Evolutionary conservation across 2,797 vertebrate genomes (phyloP), one percentile per base, ranked within the genome.

Genomic region (Crypturellus tataupa): DNA sequence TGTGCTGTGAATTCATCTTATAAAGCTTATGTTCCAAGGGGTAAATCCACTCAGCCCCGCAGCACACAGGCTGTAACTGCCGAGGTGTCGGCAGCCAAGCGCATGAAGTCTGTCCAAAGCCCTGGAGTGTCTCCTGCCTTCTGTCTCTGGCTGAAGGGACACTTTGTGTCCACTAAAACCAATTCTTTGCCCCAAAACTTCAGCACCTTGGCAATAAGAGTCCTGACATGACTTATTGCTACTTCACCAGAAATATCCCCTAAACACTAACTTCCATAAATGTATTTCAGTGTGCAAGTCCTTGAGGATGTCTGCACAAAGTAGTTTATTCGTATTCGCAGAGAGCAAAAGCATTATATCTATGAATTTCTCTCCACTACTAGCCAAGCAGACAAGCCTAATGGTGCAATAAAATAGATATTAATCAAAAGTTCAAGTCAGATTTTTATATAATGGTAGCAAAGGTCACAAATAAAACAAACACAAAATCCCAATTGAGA

Each of bases 321-420:
- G 31, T 51, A 79, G 37, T 94, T 83, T 91, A 90, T 91, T 94
- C 70, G n/a, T 76, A 88, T 88, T 91, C 78, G 65, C 49, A 91
- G 63, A 88, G 35, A 4, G 37, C n/a, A 35, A 84, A 94, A 80
- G 81, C 72, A 91, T 49, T 40, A 1, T 37, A 81, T 77, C 92
- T 96, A 63, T 88, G 85, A 86, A 59, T 94, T 81, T 93, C 35
- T 77, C 90, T 47, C 39, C 40, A 83, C n/a, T 93, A 83, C 47
- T 70, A 88, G 85, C 79, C 91, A 94, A 94, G 77, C 68, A 81
- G 87, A 86, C 70, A 90, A 88, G 68, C 42, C 84, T 94, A 93
- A 96, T 93, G 73, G 77, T 71, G 46, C 67, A 86, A 67, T 94
- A 93, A 94, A 91, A 95, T n/a, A 37, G 2, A n/a, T 86, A 94